Conservation (phyloP, 2,113 vertebrate genomes). For the Acinonyx jubatus region DNA sequence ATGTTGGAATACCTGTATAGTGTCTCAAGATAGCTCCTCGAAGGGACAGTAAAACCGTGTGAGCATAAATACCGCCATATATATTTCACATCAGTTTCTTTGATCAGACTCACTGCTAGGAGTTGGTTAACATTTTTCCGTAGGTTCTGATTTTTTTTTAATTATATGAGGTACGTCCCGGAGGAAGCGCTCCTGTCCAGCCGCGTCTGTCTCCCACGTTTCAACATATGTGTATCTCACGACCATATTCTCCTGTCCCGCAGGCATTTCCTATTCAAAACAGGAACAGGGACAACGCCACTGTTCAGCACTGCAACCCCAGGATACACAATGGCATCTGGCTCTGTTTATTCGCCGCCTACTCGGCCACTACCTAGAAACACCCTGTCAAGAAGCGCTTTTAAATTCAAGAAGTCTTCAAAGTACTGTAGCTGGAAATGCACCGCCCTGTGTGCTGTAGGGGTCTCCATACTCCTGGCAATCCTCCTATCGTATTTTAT, state of each 20-base stretch:
- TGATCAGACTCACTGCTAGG: not conserved
- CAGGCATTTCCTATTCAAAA: slow-evolving; percentile 99
- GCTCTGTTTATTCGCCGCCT: slow-evolving; percentile 98
- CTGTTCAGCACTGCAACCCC: slow-evolving; percentile 97
- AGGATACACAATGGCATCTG: slow-evolving; percentile 99
- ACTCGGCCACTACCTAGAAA: slow-evolving; percentile 96
- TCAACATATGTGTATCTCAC: not conserved
- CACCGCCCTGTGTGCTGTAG: slow-evolving; percentile 96
- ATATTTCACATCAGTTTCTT: not conserved
- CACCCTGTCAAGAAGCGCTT: slow-evolving; percentile 96
- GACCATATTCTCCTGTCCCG: slow-evolving; percentile 63
- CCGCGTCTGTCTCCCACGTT: not conserved
- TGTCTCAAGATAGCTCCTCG: not conserved
- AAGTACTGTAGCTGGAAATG: slow-evolving; percentile 99
- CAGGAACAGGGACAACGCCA: slow-evolving; percentile 97
- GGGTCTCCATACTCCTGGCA: slow-evolving; percentile 94
- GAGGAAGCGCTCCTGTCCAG: fast-evolving
- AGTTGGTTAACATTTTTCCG: not conserved
- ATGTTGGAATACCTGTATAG: not conserved
- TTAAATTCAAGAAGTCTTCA: slow-evolving; percentile 99
- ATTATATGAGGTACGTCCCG: not conserved
- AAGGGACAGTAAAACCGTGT: not conserved
- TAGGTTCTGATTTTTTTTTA: not conserved
- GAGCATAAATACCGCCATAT: fast-evolving
- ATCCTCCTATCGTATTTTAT: slow-evolving; percentile 97